Conservation (phyloP, 1,140 invertebrate genomes). For the Palaemon carinicauda region DNA sequence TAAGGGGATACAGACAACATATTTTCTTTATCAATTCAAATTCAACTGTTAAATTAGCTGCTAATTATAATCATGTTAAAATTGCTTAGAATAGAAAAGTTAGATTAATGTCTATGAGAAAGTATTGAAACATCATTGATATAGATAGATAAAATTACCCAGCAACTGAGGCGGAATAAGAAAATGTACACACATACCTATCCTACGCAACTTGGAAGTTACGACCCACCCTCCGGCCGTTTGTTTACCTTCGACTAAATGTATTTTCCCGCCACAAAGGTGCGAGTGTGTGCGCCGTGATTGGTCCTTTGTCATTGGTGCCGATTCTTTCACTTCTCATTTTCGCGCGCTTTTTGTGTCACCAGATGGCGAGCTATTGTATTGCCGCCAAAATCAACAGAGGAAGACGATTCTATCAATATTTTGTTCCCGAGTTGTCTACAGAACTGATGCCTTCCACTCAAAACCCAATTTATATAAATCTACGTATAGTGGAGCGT, state of each 20-base stretch:
- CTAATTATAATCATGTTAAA: no score
- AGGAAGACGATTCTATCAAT: conserved; percentile 58
- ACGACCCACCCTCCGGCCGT: conserved; percentile 48
- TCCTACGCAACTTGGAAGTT: conserved; percentile 32
- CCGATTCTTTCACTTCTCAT: conserved; percentile 59
- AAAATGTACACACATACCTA: conserved; percentile 45
- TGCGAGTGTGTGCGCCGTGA: conserved; percentile 57
- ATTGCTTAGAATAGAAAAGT: no score
- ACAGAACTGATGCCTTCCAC: conserved; percentile 44
- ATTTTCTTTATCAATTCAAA: no score
- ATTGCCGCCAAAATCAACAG: conserved; percentile 58
- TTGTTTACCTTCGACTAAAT: conserved; percentile 59
- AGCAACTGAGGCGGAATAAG: conserved; percentile 42
- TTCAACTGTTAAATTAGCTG: no score
- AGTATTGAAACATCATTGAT: background rate
- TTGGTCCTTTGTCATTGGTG: conserved; percentile 57
- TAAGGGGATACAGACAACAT: no score
- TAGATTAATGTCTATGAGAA: no score
- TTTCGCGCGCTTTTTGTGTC: conserved; percentile 59
- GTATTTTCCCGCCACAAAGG: conserved; percentile 59
- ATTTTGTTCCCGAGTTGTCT: conserved; percentile 57
- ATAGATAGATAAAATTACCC: conserved; percentile 11
- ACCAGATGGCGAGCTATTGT: conserved; percentile 57
- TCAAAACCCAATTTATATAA: conserved; percentile 30
- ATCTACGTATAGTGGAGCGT: background rate